A percentile compares a stretch with the other conserved stretches of the same genome.
Conservation (phyloP, 2,113 vertebrate genomes). For the Micronisus gabar region DNA sequence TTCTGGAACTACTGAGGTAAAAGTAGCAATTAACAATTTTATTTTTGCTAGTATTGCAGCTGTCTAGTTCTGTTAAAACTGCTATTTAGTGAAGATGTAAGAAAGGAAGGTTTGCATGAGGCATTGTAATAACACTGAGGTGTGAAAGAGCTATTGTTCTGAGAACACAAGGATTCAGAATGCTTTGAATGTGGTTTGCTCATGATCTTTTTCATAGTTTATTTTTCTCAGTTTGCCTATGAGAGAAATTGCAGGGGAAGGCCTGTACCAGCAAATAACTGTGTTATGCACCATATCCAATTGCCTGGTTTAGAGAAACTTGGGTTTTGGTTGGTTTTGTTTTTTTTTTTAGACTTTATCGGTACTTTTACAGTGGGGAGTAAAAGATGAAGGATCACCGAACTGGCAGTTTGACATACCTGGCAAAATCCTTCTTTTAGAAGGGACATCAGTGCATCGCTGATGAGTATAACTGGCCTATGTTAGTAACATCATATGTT, state of each 20-base stretch:
- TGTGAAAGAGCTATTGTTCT: neutral
- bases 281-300: neutral
- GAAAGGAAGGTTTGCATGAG: neutral
- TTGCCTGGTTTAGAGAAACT: constrained; percentile 23
- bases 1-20: neutral
- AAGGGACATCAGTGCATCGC: no score
- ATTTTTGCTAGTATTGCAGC: neutral
- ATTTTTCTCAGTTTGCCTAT: neutral
- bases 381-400: neutral
- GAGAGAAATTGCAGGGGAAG: neutral
- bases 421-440: neutral
- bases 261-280: neutral
- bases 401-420: neutral
- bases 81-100: neutral
- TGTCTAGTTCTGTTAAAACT: neutral
- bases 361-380: neutral
- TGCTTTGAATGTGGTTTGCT: neutral
- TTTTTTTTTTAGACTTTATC: neutral
- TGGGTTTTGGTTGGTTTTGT: no score
- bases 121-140: neutral
- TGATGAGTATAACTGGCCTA: fast-evolving
- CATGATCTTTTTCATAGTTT: neutral
- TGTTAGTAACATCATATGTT: fast-evolving
- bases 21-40: neutral
- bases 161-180: neutral